Evolutionary conservation across 1,140 invertebrate species (phyloP), one percentile per base, ranked within the genome.

Genomic region (Drosophila pandora): DNA sequence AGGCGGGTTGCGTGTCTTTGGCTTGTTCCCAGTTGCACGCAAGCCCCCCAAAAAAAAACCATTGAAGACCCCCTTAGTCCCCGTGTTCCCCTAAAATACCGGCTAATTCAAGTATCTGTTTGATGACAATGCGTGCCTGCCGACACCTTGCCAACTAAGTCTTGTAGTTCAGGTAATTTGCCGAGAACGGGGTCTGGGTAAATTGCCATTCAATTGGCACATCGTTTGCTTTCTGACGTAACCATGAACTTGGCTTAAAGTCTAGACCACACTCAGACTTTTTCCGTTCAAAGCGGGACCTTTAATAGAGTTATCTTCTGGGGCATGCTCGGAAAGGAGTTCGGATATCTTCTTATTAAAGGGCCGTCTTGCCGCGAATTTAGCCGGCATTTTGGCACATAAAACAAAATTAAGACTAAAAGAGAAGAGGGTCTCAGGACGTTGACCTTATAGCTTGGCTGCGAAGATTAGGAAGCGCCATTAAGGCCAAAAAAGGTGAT

Each of bases 81-180:
- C 12, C 32, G 9, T 32, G 10, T 2, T 32, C 34, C 10, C 43
- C 45, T 17, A 34, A 37, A 9, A n/a, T 2, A 10, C 7, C 25
- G 12, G 32, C 25, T 57, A 45, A 47, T 47, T 37, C 52, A 65
- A 57, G 72, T 76, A 76, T 76, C 72, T 76, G 72, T 75, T 87
- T 87, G 84, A 85, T 85, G 80, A 85, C 74, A 85, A 84, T 83
- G 76, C 80, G 76, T 83, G 80, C 82, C 70, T 71, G 82, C 78
- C 74, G 74, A 85, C 82, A 85, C 82, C 82, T 85, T 68, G 50
- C 49, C 39, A 43, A 23, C 58, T 45, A 77, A 68, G 74, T 76
- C 13, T 67, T 73, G 76, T 76, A 80, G 76, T 61, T 55, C 60
- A 64, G 62, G 81, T 81, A 84, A 84, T 85, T 84, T 79, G 43